Evolutionary conservation across 2,113 vertebrate genomes (phyloP), one percentile per base, ranked within the genome.

Genomic region (Ammodramus savannarum): DNA sequence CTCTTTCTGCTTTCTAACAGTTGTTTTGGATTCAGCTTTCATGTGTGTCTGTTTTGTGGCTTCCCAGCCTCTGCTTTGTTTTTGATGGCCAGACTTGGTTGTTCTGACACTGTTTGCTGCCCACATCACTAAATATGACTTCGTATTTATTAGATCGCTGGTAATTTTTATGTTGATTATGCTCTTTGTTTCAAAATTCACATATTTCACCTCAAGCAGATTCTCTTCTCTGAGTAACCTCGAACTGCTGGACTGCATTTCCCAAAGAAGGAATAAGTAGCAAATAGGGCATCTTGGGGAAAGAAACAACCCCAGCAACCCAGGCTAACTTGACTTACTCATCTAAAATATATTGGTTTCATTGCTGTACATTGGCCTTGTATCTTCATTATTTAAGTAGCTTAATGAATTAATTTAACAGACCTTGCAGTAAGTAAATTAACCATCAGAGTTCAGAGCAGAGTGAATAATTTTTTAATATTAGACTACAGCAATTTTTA

Each of bases 341-440:
- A 48, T 85, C 48, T 78, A 34, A 92, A 92, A 61, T 79, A 41
- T 51, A 41, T 62, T 82, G 46, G 21, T 1, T 67, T 76, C 25
- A 11, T 58, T 76, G 82, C 62, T 66, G 41, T 85, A n/a, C 6
- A 2, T 74, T 95, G 66, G n/a, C 58, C 26, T 91, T 19, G 34
- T 72, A 59, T 65, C 29, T 48, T 83, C 82, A 41, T 82, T 89
- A 84, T 88, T 93, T 93, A 86, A 88, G 63, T 54, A 77, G 46
- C 51, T 74, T 95, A 93, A 93, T 92, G 34, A 93, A 96, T 94
- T 96, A 85, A 88, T 95, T 79, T 93, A 71, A 75, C 58, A 93
- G 85, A 83, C 75, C 75, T 94, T 88, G 63, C 62, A 79, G 66
- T 93, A 84, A 95, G 59, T 90, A 87, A 93, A 94, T 92, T 80